Conservation (phyloP, 2,888 invertebrate species). For the Plebejus anna region DNA sequence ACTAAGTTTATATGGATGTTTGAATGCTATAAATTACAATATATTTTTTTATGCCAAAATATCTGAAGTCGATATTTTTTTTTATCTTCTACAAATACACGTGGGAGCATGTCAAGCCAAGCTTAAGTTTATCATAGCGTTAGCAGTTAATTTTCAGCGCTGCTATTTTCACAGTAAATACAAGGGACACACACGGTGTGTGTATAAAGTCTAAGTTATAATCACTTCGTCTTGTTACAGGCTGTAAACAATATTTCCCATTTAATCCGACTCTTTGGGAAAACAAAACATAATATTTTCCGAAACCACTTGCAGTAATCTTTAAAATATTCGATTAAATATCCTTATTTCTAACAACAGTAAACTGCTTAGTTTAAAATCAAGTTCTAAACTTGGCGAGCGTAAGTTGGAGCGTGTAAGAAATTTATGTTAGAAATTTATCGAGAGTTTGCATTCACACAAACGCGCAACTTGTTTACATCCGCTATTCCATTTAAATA, state of each 20-base stretch:
- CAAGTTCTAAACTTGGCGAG: conserved; percentile 26
- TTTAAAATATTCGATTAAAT: conserved; percentile 4
- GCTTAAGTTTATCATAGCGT: too few species aligned
- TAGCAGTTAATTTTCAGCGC: too few species aligned
- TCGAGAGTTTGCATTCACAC: conserved; percentile 31
- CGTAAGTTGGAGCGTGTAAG: conserved; percentile 27
- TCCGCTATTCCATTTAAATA: conserved; percentile 31
- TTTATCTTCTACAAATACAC: too few species aligned
- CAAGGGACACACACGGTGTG: too few species aligned
- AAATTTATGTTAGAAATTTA: conserved; percentile 29
- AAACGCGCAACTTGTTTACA: conserved; percentile 34
- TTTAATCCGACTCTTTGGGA: neutral
- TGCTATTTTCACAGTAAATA: too few species aligned
- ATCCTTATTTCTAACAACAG: conserved; percentile 21
- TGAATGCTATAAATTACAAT: too few species aligned
- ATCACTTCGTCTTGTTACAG: too few species aligned
- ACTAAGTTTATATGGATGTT: neutral
- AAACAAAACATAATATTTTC: neutral
- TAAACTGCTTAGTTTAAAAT: conserved; percentile 28
- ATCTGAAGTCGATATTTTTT: too few species aligned
- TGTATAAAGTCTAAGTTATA: too few species aligned
- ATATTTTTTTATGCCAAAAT: too few species aligned
- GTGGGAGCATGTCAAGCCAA: too few species aligned
- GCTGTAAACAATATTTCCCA: too few species aligned
- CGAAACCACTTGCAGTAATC: neutral